Base-by-base conservation (phyloP, 2,113 vertebrate genomes). In the Protomyctophum bolini region DNA sequence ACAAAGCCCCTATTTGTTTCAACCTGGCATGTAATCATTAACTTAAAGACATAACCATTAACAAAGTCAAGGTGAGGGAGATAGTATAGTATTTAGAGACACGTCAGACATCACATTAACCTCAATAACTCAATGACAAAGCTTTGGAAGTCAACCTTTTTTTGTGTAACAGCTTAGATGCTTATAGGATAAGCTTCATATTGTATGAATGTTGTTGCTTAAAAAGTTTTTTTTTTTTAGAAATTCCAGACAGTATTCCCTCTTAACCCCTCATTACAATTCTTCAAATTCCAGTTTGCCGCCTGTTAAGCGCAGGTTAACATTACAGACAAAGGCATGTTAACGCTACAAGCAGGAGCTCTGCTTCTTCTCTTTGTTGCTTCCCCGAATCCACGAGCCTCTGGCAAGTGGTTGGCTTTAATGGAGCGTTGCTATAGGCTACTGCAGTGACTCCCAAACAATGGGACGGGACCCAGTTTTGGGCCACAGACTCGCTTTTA, bases 211-310 rank as follows among this genome's bases (percentile, higher is more conserved):
- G 64, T 48, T 66, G 63, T 33, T 66, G 65, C 45, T 41, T 10
- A 66, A 79, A 28, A 10, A 62, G 14, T 74, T 85, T n/a, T n/a
- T n/a, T n/a, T n/a, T n/a, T n/a, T n/a, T n/a, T 21, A 21, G 21
- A 21, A 21, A 21, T 21, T 21, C 66, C 72, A 67, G 47, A 51
- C 21, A 67, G 33, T 66, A 63, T 52, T 66, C 50, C 70, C 52
- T 41, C 5, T 11, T 14, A 80, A 70, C 57, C 70, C 68, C 58
- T 76, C 54, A 68, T 68, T 83, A 70, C 70, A 77, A 87, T 88
- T 89, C 84, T 76, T 76, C 72, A 70, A 85, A 91, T 89, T 88
- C 85, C 82, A 73, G 63, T 66, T 75, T 77, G 63, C 74, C 61
- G 72, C 28, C 57, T 28, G 68, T 68, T 74, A 72, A 84, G 67